A percentile compares a stretch with the other conserved stretches of the same genome.
Evolutionary conservation across 2,888 invertebrate species (phyloP).

Genomic region (Drosophila melanocephala): DNA sequence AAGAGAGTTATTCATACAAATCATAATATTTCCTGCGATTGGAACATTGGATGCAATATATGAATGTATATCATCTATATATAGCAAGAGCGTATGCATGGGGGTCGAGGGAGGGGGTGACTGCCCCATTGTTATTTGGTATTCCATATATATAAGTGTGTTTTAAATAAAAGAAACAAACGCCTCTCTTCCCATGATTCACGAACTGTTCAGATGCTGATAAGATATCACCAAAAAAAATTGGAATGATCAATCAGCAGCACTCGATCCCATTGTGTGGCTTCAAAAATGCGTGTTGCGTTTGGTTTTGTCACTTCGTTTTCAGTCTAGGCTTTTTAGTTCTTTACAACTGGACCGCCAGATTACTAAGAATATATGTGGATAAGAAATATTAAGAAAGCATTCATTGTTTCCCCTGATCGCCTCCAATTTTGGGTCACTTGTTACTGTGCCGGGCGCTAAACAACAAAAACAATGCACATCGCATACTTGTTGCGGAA

Average conservation of each 20-base stretch:
- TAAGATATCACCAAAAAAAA: neutral
- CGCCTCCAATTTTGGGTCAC: neutral
- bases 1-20: neutral
- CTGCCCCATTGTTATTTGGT: neutral
- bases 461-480: neutral
- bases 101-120: neutral
- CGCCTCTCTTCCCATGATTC: neutral
- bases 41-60: neutral
- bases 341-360: rapidly evolving
- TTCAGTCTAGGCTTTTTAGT: neutral
- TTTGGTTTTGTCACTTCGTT: neutral
- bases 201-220: neutral
- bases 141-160: neutral
- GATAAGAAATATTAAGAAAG: neutral
- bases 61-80: neutral
- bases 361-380: neutral
- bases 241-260: neutral
- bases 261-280: neutral
- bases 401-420: neutral
- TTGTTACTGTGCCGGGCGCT: neutral
- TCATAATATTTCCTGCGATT: neutral
- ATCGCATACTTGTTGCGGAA: neutral
- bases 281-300: neutral
- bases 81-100: neutral
- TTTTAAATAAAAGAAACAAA: neutral